Conservation (phyloP, 1,140 invertebrate species). For the Trachymyrmex septentrionalis region DNA sequence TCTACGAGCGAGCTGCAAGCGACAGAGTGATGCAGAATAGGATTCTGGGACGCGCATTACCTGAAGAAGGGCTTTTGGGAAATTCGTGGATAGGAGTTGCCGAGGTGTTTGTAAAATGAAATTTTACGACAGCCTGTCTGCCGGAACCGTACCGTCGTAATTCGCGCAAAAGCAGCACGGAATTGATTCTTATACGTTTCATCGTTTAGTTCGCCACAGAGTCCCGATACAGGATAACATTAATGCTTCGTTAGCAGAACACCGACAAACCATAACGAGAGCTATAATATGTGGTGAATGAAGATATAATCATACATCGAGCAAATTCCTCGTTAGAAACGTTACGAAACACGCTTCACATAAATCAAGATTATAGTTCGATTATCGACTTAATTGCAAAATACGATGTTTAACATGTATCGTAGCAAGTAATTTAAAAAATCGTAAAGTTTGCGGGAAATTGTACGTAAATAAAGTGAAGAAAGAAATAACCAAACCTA, state of each 20-base stretch:
- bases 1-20: conserved; percentile 48
- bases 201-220: not conserved
- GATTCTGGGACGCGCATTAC: conserved; percentile 46
- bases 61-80: conserved; percentile 30
- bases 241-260: conserved; percentile 21
- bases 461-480: not conserved
- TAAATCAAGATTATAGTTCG: not conserved
- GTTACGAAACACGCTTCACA: not conserved
- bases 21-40: conserved; percentile 54
- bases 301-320: conserved; percentile 43
- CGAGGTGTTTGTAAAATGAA: conserved; percentile 42
- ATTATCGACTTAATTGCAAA: not conserved
- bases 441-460: not conserved
- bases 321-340: conserved; percentile 33
- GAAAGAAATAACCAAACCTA: not conserved
- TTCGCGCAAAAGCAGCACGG: conserved; percentile 7
- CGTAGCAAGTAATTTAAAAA: not conserved
- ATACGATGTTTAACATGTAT: not conserved
- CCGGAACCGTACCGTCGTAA: conserved; percentile 15
- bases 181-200: conserved; percentile 43
- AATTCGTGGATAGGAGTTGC: conserved; percentile 37
- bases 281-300: conserved; percentile 26
- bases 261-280: not conserved
- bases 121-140: conserved; percentile 38
- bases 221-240: not conserved